phyloP scores from a whole-genome alignment of 2,888 invertebrate genomes.

The Parnassius mnemosyne region DNA sequence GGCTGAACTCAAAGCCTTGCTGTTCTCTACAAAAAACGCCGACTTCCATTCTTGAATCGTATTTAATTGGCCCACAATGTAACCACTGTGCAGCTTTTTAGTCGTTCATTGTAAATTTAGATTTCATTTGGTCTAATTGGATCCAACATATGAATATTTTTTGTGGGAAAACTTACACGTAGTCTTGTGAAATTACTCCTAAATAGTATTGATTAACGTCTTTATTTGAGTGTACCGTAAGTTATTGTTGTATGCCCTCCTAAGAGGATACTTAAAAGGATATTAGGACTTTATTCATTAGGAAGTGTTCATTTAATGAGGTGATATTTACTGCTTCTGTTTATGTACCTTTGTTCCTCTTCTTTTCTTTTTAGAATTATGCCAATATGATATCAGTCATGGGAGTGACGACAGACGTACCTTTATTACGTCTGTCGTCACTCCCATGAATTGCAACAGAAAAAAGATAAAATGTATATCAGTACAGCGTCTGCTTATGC shows the following conservation, averaged over 20 bases:
- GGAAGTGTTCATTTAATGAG: not conserved
- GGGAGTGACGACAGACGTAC: too few species aligned
- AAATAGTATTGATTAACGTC: constrained; percentile 16
- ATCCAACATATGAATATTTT: constrained; percentile 9
- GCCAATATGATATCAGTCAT: too few species aligned
- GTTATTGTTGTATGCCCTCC: constrained; percentile 5
- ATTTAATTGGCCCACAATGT: constrained; percentile 59
- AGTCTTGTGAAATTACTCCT: constrained; percentile 3
- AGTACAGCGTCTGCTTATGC: too few species aligned
- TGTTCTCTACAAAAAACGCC: constrained; percentile 54
- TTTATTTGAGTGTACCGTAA: constrained; percentile 16
- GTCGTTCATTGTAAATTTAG: constrained; percentile 13
- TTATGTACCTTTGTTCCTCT: not conserved
- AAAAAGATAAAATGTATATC: too few species aligned
- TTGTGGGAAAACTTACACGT: constrained; percentile 1
- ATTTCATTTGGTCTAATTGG: constrained; percentile 20
- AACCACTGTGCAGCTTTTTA: constrained; percentile 32
- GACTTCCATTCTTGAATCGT: constrained; percentile 53
- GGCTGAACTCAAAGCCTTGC: constrained; percentile 61
- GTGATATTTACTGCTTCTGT: not conserved
- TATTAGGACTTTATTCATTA: constrained; percentile 11
- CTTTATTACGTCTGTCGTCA: too few species aligned
- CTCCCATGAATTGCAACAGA: too few species aligned
- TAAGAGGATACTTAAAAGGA: constrained; percentile 7
- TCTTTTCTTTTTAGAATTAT: too few species aligned